phyloP scores from a whole-genome alignment of 2,888 invertebrate species.

The Choristoneura rosaceana region DNA sequence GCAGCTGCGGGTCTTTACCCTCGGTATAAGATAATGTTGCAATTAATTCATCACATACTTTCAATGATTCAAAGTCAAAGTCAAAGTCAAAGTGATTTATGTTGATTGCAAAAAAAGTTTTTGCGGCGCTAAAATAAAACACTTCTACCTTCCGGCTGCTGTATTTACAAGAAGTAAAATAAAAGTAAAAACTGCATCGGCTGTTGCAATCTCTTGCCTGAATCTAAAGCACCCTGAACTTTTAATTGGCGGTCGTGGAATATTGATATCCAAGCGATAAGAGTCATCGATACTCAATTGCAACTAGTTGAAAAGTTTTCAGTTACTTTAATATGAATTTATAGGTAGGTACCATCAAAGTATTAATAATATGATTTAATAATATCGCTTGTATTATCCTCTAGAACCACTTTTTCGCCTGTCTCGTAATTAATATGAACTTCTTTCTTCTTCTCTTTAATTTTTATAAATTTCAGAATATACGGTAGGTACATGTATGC shows the following conservation, averaged over 20 bases:
- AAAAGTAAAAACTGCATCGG: conserved; percentile 54
- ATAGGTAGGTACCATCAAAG: neutral
- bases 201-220: conserved; percentile 68
- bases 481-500: too few species aligned
- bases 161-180: neutral
- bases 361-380: too few species aligned
- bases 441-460: too few species aligned
- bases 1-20: too few species aligned
- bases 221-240: conserved; percentile 67
- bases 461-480: too few species aligned
- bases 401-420: too few species aligned
- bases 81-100: too few species aligned
- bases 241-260: conserved; percentile 78
- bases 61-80: too few species aligned
- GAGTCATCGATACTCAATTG: conserved; percentile 63
- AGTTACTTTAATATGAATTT: conserved; percentile 21
- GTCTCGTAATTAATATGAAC: too few species aligned
- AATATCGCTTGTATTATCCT: too few species aligned
- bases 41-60: neutral
- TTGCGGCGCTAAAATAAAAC: neutral
- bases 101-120: neutral
- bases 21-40: too few species aligned
- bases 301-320: conserved; percentile 53
- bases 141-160: neutral
- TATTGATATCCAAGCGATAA: conserved; percentile 66